Evolutionary conservation across 64 coral and sea anemone genomes (phyloP), one percentile per base, ranked within the genome.

Genomic region (Montipora cactus): DNA sequence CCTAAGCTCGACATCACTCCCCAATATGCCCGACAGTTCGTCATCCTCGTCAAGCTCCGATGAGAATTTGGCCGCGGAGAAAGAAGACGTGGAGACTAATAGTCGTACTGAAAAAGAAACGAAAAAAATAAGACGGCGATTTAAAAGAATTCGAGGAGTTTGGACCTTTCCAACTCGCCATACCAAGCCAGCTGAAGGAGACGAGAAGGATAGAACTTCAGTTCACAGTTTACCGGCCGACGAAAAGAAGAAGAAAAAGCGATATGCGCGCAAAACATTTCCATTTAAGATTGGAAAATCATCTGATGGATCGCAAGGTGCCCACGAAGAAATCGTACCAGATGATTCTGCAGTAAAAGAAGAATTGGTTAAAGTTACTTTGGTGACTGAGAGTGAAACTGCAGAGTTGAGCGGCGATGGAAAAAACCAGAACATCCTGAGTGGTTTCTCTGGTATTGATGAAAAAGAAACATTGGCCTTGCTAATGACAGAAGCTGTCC

Each of bases 61-160:
- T 67, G 81, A 59, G 59, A 45, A 47, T 19, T 49, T 57, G 53
- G 53, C 68, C 9, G 64, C 10, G 0, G 49, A 11, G 64, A 86
- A 71, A 86, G 11, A 16, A 22, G 82, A 86, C 6, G 53, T 8
- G 5, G 67, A 70, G 7, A 59, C 9, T 50, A 45, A 86, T 8
- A 51, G 68, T 13, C 2, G 10, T 49, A 1, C 44, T 71, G 18
- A 18, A 72, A 16, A 70, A 13, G 1, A 70, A 22, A 64, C 0
- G 61, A 72, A 86, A 46, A 86, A 22, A 18, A 86, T 71, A 23
- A 86, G 49, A 86, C 44, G 82, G 9, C 44, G 61, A 11, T 64
- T 64, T 14, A 7, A 4, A 4, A 12, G 14, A 15, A 12, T 64
- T 4, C 61, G 3, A 64, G 0, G 12, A 64, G 61, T 0, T 3